Evolutionary conservation across 2,797 vertebrate species (phyloP).

Genomic region (Otus scops): DNA sequence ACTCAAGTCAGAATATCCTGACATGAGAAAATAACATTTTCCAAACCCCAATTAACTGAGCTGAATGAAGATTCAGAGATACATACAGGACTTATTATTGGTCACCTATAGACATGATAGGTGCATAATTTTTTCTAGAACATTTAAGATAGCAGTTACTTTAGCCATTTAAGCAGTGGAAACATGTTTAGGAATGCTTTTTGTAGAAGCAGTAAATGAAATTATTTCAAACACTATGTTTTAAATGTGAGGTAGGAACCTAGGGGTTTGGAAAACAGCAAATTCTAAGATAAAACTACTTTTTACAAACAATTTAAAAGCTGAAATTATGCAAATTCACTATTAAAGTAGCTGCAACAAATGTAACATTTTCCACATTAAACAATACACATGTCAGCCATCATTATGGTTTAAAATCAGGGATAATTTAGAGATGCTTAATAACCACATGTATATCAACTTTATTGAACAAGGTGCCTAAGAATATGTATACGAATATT

Average conservation of each 20-base stretch:
- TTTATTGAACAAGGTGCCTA: neutral
- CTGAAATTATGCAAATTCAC: neutral
- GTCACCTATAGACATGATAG: neutral
- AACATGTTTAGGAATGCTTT: neutral
- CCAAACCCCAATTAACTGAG: neutral
- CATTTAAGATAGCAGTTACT: neutral
- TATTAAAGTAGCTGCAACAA: neutral
- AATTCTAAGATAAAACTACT: neutral
- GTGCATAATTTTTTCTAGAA: neutral
- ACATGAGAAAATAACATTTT: neutral
- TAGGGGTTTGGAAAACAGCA: neutral
- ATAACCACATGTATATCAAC: neutral
- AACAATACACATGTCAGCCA: neutral
- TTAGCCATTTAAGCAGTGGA: neutral
- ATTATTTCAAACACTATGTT: neutral
- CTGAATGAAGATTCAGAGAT: neutral
- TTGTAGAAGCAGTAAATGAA: neutral
- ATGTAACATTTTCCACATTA: neutral
- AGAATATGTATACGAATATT: neutral
- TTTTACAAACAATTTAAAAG: neutral
- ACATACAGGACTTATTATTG: neutral
- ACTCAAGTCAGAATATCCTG: slow-evolving; percentile 7
- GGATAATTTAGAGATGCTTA: neutral
- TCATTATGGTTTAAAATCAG: neutral
- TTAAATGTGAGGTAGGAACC: neutral